Conservation (phyloP, 2,888 invertebrate species). For the Dasysyrphus albostriatus region DNA sequence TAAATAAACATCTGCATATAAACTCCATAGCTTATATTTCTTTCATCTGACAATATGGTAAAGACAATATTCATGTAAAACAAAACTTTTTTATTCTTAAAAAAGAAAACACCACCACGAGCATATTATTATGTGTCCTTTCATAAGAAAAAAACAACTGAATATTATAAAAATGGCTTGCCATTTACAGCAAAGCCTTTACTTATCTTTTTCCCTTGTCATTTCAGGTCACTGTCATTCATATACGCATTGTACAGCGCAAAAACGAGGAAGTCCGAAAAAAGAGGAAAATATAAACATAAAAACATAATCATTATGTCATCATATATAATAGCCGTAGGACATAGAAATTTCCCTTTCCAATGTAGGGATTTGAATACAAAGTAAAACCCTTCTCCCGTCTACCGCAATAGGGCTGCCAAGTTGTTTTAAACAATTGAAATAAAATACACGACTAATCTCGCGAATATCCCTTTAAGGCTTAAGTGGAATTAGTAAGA, state of each 20-base stretch:
- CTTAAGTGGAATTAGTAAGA: too few relatives aligned
- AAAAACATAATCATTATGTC: conserved; percentile 72
- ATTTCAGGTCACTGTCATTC: conserved; percentile 71
- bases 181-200: conserved; percentile 65
- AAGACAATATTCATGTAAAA: not conserved
- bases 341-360: conserved; percentile 52
- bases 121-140: conserved; percentile 12
- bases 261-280: conserved; percentile 38
- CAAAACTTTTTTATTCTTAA: conserved; percentile 1
- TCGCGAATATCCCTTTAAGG: too few relatives aligned
- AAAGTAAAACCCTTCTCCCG: not conserved
- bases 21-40: too few relatives aligned
- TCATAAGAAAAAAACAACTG: conserved; percentile 35
- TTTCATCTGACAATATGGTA: too few relatives aligned
- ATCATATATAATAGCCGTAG: conserved; percentile 61
- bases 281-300: conserved; percentile 55
- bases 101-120: conserved; percentile 23
- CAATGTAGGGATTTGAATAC: conserved; percentile 23
- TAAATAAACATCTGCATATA: too few relatives aligned
- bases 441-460: too few relatives aligned
- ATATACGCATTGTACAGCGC: conserved; percentile 56
- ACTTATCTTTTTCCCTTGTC: conserved; percentile 62
- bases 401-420: not conserved
- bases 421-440: not conserved
- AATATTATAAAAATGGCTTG: conserved; percentile 61